A percentile compares a stretch with the other conserved stretches of the same genome.
These are phyloP conservation scores for Platycheirus rosarum DNA, from an alignment of 2,888 invertebrate species.

Conservation along the genomic window DNA sequence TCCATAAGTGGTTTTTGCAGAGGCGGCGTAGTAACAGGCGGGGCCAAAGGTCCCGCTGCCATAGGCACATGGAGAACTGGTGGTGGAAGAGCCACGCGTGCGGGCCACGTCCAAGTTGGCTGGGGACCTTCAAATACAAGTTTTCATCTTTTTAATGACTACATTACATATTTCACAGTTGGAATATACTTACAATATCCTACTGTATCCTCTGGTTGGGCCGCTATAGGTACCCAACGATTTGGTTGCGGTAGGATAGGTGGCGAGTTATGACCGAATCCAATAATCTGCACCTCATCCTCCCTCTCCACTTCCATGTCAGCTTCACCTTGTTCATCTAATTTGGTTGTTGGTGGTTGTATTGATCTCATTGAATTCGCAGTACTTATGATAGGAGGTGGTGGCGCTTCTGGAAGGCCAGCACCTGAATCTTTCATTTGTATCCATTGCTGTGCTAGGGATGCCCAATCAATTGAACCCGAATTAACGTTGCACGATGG, in stretches of 20 bases:
- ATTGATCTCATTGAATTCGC: slow-evolving; percentile 61
- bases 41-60: slow-evolving; percentile 37
- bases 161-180: no score
- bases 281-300: slow-evolving; percentile 82
- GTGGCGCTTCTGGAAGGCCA: slow-evolving; percentile 85
- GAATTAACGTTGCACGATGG: slow-evolving; percentile 77
- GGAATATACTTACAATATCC: slow-evolving; percentile 38
- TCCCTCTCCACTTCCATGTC: slow-evolving; percentile 93
- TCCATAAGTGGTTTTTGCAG: slow-evolving; percentile 33
- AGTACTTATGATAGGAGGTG: slow-evolving; percentile 82
- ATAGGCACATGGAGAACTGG: slow-evolving; percentile 67
- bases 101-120: slow-evolving; percentile 66
- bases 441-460: slow-evolving; percentile 98
- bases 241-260: not conserved
- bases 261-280: slow-evolving; percentile 28
- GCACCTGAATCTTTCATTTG: slow-evolving; percentile 89
- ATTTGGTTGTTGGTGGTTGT: slow-evolving; percentile 77
- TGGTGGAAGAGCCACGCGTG: slow-evolving; percentile 60
- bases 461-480: slow-evolving; percentile 96
- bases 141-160: not conserved
- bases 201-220: slow-evolving; percentile 24
- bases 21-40: slow-evolving; percentile 56
- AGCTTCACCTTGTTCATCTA: slow-evolving; percentile 90
- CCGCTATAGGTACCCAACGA: slow-evolving; percentile 25
- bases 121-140: slow-evolving; percentile 35